Evolutionary conservation across 2,113 vertebrate genomes (phyloP).

Genomic region (Rhea pennata): DNA sequence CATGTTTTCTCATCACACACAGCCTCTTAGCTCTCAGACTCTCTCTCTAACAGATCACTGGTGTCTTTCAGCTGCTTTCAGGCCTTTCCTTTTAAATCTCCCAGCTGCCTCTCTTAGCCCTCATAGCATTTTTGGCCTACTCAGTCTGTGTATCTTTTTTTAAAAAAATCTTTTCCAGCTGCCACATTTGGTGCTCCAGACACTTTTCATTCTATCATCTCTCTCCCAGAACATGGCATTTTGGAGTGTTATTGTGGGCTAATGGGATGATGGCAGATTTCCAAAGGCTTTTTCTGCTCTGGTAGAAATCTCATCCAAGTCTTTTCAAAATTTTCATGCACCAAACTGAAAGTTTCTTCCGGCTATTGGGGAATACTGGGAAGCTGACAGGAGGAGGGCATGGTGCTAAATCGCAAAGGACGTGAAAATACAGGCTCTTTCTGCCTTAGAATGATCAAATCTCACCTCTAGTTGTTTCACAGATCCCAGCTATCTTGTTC

Average conservation of each 20-base stretch:
- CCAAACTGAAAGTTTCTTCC: background rate
- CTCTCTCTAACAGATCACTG: background rate
- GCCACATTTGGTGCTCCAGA: constrained; percentile 63
- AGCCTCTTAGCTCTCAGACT: constrained; percentile 38
- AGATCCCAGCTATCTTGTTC: background rate
- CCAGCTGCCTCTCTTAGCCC: constrained; percentile 74
- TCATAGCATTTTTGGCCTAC: constrained; percentile 4
- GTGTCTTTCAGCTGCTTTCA: constrained; percentile 71
- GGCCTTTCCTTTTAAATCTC: constrained; percentile 52
- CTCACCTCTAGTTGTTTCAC: background rate
- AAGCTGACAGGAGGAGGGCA: background rate
- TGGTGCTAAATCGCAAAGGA: background rate
- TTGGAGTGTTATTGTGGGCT: constrained; percentile 23
- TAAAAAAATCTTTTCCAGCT: constrained; percentile 64
- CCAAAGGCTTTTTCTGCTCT: constrained; percentile 12
- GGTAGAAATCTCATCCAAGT: background rate
- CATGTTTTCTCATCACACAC: constrained; percentile 49
- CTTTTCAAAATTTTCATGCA: background rate
- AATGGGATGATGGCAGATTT: constrained; percentile 24
- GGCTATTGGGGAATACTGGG: background rate
- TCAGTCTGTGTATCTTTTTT: constrained; percentile 19
- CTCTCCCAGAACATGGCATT: constrained; percentile 31
- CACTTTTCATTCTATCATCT: constrained; percentile 34
- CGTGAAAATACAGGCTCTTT: background rate
- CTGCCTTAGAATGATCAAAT: background rate